Percentiles rank a stretch among this genome's conserved stretches.
Conservation (phyloP, 2,113 vertebrate genomes). For the Acrocephalus arundinaceus region DNA sequence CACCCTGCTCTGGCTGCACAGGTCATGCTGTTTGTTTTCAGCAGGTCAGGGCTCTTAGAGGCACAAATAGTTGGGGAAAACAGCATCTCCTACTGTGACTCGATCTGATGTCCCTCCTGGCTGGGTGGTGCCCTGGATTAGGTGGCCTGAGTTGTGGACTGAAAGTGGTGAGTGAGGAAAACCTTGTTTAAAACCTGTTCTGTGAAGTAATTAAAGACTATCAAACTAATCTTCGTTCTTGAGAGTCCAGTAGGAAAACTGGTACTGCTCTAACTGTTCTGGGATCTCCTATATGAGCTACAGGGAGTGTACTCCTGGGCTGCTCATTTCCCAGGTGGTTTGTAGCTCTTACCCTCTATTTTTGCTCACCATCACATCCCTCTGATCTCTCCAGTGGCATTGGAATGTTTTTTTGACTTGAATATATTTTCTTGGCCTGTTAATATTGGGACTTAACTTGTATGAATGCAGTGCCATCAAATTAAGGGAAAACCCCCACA, state of each 20-base stretch:
- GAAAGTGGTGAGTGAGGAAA: not conserved
- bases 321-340: not conserved
- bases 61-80: not conserved
- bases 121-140: not conserved
- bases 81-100: not conserved
- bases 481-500: not conserved
- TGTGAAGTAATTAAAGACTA: not conserved
- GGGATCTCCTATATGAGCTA: accelerated
- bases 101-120: not conserved
- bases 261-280: accelerated
- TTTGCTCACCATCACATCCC: not conserved
- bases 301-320: not conserved
- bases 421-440: not conserved
- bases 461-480: accelerated
- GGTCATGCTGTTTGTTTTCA: not conserved
- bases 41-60: not conserved
- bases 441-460: not conserved
- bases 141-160: not conserved
- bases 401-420: not conserved
- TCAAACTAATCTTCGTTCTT: not conserved
- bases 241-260: not conserved
- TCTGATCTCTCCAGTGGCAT: not conserved
- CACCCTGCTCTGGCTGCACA: not conserved
- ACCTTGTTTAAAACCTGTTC: not conserved
- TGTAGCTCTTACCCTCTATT: not conserved